These are phyloP conservation scores for Egretta garzetta DNA, from an alignment of 2,113 vertebrate species.

Conservation along the genomic window DNA sequence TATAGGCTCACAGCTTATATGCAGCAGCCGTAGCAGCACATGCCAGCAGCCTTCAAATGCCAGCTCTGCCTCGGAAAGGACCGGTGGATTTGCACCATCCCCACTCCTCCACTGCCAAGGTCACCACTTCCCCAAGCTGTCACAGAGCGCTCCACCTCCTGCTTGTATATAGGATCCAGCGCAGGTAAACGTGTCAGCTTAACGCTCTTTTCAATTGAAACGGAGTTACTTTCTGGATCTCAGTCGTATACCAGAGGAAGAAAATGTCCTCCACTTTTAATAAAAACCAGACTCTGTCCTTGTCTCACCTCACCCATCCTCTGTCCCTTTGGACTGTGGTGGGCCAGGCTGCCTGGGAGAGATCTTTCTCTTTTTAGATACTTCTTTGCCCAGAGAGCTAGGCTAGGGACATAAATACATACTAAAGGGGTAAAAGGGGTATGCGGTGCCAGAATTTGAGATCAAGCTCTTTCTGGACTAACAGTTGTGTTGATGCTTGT, in stretches of 20 bases:
- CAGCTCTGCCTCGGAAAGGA: background rate
- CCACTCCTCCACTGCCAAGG: background rate
- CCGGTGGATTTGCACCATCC: background rate
- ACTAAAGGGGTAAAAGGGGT: background rate
- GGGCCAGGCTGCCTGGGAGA: background rate
- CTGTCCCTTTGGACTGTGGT: background rate
- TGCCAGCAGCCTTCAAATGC: background rate
- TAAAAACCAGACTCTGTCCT: background rate
- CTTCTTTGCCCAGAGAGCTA: background rate
- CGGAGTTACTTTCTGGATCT: background rate
- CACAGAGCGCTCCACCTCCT: background rate
- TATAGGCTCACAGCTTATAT: background rate
- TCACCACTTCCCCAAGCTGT: background rate
- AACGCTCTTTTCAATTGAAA: accelerated
- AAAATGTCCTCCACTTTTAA: background rate
- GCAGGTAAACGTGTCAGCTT: background rate
- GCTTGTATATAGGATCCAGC: accelerated
- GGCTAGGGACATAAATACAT: background rate
- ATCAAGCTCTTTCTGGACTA: background rate
- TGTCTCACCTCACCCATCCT: background rate
- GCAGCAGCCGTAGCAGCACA: background rate
- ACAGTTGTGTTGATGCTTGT: background rate
- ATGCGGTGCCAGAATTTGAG: background rate
- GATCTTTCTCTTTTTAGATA: background rate
- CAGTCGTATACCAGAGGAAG: accelerated